A percentile compares a stretch with the other conserved stretches of the same genome.
Evolutionary conservation across 2,888 invertebrate species (phyloP).

Genomic region (Marasmarcha lunaedactyla): DNA sequence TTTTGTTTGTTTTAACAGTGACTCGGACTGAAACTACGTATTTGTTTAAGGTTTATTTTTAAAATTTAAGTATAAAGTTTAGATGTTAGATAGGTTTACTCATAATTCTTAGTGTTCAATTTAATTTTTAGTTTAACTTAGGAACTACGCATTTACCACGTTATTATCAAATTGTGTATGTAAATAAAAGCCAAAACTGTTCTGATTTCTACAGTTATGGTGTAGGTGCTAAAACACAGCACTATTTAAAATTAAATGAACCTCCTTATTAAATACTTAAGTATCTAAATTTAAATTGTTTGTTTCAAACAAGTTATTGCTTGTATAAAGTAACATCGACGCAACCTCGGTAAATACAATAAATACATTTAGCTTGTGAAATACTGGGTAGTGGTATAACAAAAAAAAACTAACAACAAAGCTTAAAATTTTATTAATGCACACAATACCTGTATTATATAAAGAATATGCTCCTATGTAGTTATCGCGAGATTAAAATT

Average conservation of each 20-base stretch:
- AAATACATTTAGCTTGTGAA: no score
- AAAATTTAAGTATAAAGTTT: not conserved
- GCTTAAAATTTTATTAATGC: no score
- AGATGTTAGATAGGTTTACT: not conserved
- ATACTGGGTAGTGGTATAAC: no score
- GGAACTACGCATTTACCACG: not conserved
- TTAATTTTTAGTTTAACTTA: conserved; percentile 9
- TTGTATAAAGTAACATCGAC: no score
- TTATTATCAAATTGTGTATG: not conserved
- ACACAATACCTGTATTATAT: no score
- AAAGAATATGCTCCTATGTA: no score
- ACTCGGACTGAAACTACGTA: not conserved
- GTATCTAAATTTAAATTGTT: no score
- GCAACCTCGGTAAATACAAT: no score
- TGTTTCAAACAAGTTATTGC: no score
- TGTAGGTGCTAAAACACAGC: not conserved
- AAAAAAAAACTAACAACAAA: no score
- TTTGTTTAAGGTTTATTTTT: not conserved
- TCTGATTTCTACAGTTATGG: not conserved
- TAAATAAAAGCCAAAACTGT: not conserved
- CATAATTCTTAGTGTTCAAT: conserved; percentile 4
- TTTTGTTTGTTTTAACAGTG: not conserved
- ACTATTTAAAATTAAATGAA: not conserved
- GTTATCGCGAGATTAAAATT: no score
- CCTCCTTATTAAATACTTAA: no score